phyloP scores from a whole-genome alignment of 2,797 vertebrate species.

The Ispidina lecontei region DNA sequence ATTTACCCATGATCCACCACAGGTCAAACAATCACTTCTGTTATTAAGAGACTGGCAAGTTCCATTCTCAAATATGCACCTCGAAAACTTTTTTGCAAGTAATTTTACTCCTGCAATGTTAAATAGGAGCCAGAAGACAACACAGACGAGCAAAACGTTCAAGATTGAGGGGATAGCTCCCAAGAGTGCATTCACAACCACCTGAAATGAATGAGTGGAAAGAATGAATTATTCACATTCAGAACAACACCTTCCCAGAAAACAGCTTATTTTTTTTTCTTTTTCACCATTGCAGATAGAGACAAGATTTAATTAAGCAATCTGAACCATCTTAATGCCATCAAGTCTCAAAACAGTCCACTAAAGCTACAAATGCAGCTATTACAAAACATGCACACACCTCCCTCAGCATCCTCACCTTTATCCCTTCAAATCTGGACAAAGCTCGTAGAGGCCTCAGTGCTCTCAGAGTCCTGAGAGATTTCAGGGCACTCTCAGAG shows the following conservation, averaged over 20 bases:
- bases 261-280: neutral
- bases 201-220: constrained; percentile 53
- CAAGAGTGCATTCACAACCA: constrained; percentile 78
- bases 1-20: constrained; percentile 28
- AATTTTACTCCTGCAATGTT: constrained; percentile 76
- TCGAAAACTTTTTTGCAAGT: constrained; percentile 69
- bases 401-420: constrained; percentile 77
- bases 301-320: neutral
- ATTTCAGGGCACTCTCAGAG: constrained; percentile 74
- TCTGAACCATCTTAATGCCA: neutral
- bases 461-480: constrained; percentile 87
- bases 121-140: constrained; percentile 83
- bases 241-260: neutral
- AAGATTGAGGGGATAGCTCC: constrained; percentile 80
- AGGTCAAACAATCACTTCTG: accelerated
- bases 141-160: constrained; percentile 79
- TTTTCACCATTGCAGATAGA: neutral
- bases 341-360: neutral
- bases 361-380: neutral
- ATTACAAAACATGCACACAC: neutral
- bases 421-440: constrained; percentile 93
- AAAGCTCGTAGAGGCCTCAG: constrained; percentile 88
- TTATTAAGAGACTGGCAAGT: accelerated
- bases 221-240: neutral
- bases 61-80: neutral